phyloP scores from a whole-genome alignment of 2,113 vertebrate genomes.

The Eleginops maclovinus region DNA sequence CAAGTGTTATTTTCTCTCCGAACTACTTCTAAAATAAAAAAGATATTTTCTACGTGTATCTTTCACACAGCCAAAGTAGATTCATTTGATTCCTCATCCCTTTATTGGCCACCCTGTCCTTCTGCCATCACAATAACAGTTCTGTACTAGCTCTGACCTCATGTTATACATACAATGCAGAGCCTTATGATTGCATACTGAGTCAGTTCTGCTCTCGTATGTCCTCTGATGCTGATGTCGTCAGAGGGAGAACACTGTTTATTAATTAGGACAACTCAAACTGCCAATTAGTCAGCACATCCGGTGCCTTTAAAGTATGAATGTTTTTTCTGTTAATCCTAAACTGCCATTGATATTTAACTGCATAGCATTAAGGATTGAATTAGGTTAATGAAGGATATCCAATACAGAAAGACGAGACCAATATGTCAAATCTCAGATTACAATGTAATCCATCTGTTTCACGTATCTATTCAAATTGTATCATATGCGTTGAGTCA shows the following conservation, averaged over 20 bases:
- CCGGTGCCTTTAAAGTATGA: neutral
- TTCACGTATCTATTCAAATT: slow-evolving; percentile 17
- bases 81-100: slow-evolving; percentile 25
- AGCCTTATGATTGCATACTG: slow-evolving; percentile 19
- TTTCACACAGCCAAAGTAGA: neutral
- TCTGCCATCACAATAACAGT: slow-evolving; percentile 12
- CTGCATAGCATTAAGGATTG: slow-evolving; percentile 1
- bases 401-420: slow-evolving; percentile 21
- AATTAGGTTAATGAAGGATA: neutral
- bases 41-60: neutral
- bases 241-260: slow-evolving; percentile 6
- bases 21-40: neutral
- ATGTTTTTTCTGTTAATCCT: slow-evolving; percentile 1
- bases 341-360: slow-evolving; percentile 9
- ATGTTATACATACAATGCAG: slow-evolving; percentile 19
- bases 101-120: neutral
- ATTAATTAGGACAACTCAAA: neutral
- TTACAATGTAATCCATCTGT: slow-evolving; percentile 30
- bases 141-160: slow-evolving; percentile 23
- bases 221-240: slow-evolving; percentile 18
- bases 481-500: neutral
- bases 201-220: slow-evolving; percentile 21
- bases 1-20: neutral
- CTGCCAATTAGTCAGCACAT: slow-evolving; percentile 14
- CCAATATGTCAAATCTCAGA: slow-evolving; percentile 18